Base-by-base conservation (phyloP, 2,113 vertebrate genomes). In the Calidris pygmaea region DNA sequence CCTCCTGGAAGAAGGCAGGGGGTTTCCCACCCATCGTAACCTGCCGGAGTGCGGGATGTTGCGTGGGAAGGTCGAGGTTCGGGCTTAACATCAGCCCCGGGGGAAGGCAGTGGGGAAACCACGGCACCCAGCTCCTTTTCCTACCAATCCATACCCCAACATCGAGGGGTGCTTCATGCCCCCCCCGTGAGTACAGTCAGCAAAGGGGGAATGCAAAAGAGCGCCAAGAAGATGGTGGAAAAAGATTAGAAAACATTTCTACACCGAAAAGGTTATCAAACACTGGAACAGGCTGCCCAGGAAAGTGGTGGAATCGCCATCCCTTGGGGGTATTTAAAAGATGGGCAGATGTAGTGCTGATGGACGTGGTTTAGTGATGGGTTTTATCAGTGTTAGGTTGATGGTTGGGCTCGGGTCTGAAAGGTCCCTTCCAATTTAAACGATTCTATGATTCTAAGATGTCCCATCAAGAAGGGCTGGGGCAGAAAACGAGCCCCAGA, bases 11-110 rank as follows among this genome's bases (percentile, higher is more conserved):
- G 5, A 13, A 68, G 52, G 41, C 45, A 74, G 65, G 65, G 88
- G 66, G 55, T 90, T 87, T 83, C 62, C 71, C 43, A 71, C 26
- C 52, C 27, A 15, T 43, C 2, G 0, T 34, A 73, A 70, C 35
- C 32, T 24, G 41, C 34, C 37, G 3, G 65, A 41, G 30, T 0
- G 7, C 6, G 1, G 53, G 2, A 3, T 1, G 10, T 7, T 60
- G 30, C 1, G 1, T 22, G 29, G 1, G 9, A 47, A 78, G 37
- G 65, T 23, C 15, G 63, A 47, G 71, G 17, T 0, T 47, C 1
- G 2, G 58, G 63, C n/a, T 68, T 15, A 1, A 41, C 35, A 35
- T 20, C 60, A 53, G 6, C 24, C 24, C 47, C 0, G 2, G 7
- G n/a, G 80, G 62, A 66, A 84, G 34, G 48, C 66, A 43, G 55